These are phyloP conservation scores for Scotopteryx bipunctaria DNA, from an alignment of 2,888 invertebrate genomes.

Conservation along the genomic window DNA sequence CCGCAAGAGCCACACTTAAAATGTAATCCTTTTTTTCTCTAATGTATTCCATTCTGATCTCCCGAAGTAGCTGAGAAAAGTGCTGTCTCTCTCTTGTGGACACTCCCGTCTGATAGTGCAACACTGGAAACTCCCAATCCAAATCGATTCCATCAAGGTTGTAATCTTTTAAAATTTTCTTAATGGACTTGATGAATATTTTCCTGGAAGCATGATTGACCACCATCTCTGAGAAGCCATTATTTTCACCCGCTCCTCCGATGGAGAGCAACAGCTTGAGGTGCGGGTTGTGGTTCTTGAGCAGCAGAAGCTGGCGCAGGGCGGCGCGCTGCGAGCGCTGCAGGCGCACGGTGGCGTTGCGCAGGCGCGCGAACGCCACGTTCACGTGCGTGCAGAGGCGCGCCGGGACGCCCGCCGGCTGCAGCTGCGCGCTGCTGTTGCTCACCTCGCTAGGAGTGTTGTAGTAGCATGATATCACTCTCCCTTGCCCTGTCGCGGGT, in stretches of 20 bases:
- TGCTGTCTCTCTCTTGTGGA: slow-evolving; percentile 84
- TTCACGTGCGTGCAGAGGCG: slow-evolving; percentile 92
- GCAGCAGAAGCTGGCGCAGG: slow-evolving; percentile 67
- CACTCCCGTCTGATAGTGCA: slow-evolving; percentile 49
- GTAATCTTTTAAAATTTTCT: slow-evolving; percentile 76
- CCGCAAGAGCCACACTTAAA: slow-evolving; percentile 91
- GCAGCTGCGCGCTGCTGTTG: slow-evolving; percentile 57
- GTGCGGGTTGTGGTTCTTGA: slow-evolving; percentile 85
- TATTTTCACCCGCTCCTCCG: slow-evolving; percentile 84
- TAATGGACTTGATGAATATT: slow-evolving; percentile 82
- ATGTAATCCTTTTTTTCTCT: slow-evolving; percentile 84
- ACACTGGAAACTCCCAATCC: slow-evolving; percentile 94
- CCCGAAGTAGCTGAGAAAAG: slow-evolving; percentile 88
- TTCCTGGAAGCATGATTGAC: slow-evolving; percentile 87
- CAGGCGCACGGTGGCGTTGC: slow-evolving; percentile 84
- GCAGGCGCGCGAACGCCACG: slow-evolving; percentile 87
- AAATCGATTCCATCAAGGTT: slow-evolving; percentile 89
- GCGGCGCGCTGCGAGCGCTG: slow-evolving; percentile 62
- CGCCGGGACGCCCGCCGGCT: slow-evolving; percentile 85
- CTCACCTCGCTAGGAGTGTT: slow-evolving; percentile 79
- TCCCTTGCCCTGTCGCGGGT: slow-evolving; percentile 10
- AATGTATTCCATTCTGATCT: slow-evolving; percentile 87
- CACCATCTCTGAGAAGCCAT: slow-evolving; percentile 89
- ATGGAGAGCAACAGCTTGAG: slow-evolving; percentile 91
- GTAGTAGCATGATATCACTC: slow-evolving; percentile 87